Evolutionary conservation across 2,113 vertebrate genomes (phyloP).

Genomic region (Rissa tridactyla): DNA sequence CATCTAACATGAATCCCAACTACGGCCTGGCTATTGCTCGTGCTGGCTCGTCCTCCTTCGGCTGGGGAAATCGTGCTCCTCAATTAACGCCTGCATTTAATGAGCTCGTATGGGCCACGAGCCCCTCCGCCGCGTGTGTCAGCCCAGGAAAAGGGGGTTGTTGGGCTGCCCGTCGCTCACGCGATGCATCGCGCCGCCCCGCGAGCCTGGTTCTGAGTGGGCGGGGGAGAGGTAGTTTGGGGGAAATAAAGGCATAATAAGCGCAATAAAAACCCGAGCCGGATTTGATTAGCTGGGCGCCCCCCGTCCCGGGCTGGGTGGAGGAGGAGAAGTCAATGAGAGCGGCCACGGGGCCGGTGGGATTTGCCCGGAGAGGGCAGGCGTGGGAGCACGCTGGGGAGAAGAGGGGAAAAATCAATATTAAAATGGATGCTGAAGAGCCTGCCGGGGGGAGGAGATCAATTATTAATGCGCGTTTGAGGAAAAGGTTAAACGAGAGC

Average conservation of each 20-base stretch:
- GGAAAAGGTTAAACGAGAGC: neutral
- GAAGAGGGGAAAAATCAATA: neutral
- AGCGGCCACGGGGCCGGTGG: neutral
- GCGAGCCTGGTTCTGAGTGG: neutral
- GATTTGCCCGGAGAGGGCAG: neutral
- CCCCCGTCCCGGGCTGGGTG: neutral
- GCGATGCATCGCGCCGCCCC: neutral
- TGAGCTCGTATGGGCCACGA: neutral
- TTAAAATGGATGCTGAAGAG: neutral
- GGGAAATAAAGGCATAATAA: neutral
- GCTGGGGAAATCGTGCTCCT: no score
- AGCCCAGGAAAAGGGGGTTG: neutral
- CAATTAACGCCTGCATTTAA: neutral
- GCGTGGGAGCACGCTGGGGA: neutral
- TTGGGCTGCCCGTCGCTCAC: neutral
- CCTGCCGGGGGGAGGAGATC: neutral
- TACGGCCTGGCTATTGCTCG: neutral
- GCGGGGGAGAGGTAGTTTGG: neutral
- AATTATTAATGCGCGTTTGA: neutral
- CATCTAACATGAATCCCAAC: accelerated
- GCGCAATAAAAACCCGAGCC: neutral
- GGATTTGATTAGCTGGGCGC: no score
- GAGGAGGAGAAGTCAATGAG: neutral
- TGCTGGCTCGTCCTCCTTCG: neutral
- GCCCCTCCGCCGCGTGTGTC: neutral